phyloP scores from a whole-genome alignment of 2,113 vertebrate genomes.

The Heterotilapia buettikoferi region DNA sequence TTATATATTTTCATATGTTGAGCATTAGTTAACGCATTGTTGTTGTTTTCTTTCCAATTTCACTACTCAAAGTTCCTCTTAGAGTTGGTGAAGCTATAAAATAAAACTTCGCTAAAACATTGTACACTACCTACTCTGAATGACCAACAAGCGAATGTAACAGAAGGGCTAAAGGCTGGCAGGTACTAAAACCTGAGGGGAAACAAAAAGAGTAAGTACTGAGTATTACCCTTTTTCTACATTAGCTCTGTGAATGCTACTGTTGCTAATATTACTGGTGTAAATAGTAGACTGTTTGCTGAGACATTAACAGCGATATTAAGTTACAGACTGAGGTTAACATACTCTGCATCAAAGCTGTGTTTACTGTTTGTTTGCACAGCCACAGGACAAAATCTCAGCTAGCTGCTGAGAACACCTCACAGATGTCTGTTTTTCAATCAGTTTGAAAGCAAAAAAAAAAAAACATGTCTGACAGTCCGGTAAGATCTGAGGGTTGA shows the following conservation, averaged over 20 bases:
- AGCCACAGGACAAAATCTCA: not conserved
- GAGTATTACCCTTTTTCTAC: not conserved
- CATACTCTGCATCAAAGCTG: not conserved
- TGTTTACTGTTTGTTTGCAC: not conserved
- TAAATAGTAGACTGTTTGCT: not conserved
- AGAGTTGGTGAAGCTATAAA: not conserved
- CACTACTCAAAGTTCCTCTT: not conserved
- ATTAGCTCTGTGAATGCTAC: not conserved
- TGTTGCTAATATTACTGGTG: not conserved
- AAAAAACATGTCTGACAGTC: not conserved
- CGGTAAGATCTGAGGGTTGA: not conserved
- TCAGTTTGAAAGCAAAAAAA: not conserved
- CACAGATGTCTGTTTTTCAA: not conserved
- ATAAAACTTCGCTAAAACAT: not conserved
- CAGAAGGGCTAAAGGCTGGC: not conserved
- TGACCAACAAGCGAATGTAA: not conserved
- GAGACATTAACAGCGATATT: not conserved
- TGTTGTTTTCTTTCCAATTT: not conserved
- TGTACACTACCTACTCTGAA: not conserved
- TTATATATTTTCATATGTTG: not conserved
- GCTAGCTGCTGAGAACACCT: not conserved
- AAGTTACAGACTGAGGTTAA: not conserved
- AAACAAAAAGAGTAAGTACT: not conserved
- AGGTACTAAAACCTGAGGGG: not conserved
- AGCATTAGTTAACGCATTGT: not conserved